Evolutionary conservation across 2,888 invertebrate species (phyloP).

Genomic region (Icerya purchasi): DNA sequence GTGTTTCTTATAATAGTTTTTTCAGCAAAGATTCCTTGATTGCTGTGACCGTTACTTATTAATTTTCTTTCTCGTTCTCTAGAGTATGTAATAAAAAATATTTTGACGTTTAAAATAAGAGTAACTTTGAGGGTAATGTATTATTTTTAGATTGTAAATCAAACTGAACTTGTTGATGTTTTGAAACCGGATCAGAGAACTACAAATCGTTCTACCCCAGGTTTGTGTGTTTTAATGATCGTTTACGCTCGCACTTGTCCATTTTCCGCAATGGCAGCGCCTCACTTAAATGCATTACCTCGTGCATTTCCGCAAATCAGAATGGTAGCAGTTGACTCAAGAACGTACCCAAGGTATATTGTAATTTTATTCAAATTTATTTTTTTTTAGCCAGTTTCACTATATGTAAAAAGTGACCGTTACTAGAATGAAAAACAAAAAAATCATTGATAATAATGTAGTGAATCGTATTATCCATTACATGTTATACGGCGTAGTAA

Average conservation of each 20-base stretch:
- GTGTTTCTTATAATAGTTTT: too few species aligned
- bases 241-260: slow-evolving; percentile 80
- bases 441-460: too few species aligned
- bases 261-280: slow-evolving; percentile 74
- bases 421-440: too few species aligned
- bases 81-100: too few species aligned
- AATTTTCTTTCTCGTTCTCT: too few species aligned
- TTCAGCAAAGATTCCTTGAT: too few species aligned
- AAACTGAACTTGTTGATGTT: slow-evolving; percentile 19
- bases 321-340: slow-evolving; percentile 75
- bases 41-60: too few species aligned
- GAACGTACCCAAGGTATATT: slow-evolving; percentile 41
- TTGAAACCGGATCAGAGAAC: slow-evolving; percentile 19
- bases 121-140: too few species aligned
- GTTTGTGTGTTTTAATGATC: slow-evolving; percentile 53
- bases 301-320: slow-evolving; percentile 66
- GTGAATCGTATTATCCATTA: too few species aligned
- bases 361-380: not conserved
- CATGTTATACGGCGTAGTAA: too few species aligned
- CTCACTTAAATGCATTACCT: slow-evolving; percentile 73
- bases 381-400: not conserved
- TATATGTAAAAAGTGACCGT: too few species aligned
- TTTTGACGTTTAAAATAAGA: too few species aligned
- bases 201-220: slow-evolving; percentile 24
- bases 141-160: slow-evolving; percentile 21